A percentile compares a stretch with the other conserved stretches of the same genome.
Conservation (phyloP, 2,888 invertebrate species). For the Sphaeridia pumilis region DNA sequence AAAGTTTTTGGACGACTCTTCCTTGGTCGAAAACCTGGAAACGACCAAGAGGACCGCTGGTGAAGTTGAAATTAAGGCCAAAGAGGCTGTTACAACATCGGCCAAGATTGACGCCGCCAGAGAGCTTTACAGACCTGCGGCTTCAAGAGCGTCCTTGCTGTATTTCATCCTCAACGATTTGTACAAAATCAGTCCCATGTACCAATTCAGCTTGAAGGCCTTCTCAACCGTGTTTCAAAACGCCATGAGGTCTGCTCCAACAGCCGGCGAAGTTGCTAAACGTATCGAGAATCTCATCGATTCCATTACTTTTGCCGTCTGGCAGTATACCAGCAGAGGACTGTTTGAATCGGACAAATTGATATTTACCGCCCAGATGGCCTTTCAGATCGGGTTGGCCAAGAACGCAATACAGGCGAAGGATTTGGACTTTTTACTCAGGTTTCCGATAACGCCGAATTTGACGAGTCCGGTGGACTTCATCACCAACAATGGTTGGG, state of each 20-base stretch:
- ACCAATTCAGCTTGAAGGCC: constrained; percentile 91
- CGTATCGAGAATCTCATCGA: constrained; percentile 84
- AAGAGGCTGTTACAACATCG: constrained; percentile 84
- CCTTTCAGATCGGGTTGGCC: constrained; percentile 80
- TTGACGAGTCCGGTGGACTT: constrained; percentile 92
- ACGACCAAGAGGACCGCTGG: constrained; percentile 91
- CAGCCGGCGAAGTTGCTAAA: constrained; percentile 61
- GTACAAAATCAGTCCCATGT: constrained; percentile 91
- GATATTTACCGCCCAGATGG: constrained; percentile 92
- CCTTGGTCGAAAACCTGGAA: constrained; percentile 89
- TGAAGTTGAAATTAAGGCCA: constrained; percentile 85
- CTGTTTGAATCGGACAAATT: constrained; percentile 93
- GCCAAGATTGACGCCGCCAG: constrained; percentile 84
- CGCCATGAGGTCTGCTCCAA: constrained; percentile 78
- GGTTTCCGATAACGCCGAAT: constrained; percentile 85
- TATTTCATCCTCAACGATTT: constrained; percentile 93
- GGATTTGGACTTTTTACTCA: constrained; percentile 81
- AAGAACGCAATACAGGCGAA: constrained; percentile 71
- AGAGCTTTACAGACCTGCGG: constrained; percentile 70
- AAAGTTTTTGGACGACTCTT: constrained; percentile 87
- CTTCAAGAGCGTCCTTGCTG: constrained; percentile 79
- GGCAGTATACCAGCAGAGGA: constrained; percentile 85
- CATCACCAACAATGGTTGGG: constrained; percentile 83
- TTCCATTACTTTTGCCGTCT: constrained; percentile 86
- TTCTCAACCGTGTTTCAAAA: constrained; percentile 45